Base-by-base conservation (phyloP, 2,797 vertebrate genomes). In the Rallus crepitans region DNA sequence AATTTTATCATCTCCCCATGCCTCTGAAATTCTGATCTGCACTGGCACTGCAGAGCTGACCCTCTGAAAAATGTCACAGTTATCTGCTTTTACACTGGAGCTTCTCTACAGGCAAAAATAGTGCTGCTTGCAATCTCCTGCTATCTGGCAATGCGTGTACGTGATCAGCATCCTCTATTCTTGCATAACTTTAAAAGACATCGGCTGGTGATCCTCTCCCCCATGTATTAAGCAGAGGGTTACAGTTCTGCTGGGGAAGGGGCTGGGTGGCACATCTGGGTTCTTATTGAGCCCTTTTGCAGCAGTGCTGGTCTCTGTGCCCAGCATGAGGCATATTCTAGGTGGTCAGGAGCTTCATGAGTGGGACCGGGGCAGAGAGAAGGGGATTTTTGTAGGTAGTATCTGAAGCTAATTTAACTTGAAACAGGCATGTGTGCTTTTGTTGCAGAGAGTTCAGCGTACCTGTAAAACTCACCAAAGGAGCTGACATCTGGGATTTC, bases 51-150 rank as follows among this genome's bases (percentile, higher is more conserved):
- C 71, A 86, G 61, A 3, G 15, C 61, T 91, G 82, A 86, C 75
- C 69, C 91, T 68, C 89, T 85, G 75, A 95, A 89, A 96, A 93
- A 89, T 61, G 68, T 84, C 88, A 89, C 15, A 21, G 69, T 84
- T 94, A 90, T 60, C 90, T 87, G 30, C 55, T 93, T 89, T 82
- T 81, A 23, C 33, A 37, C 21, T 88, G 0, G 0, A 95, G 68
- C 66, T 60, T 87, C 31, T 89, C 89, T 87, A 64, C 56, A 73
- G 68, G 56, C n/a, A 77, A 92, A 89, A 93, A 56, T 15, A 56
- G 17, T 3, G 6, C 75, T 87, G 23, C 45, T 63, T 48, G 65
- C 64, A 69, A 69, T 66, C 47, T 59, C 21, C 84, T 16, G 16
- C 28, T 76, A 15, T 59, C 30, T 23, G 35, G 83, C 6, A 35